Base-by-base conservation (phyloP, 2,797 vertebrate genomes). In the Threskiornis aethiopicus region DNA sequence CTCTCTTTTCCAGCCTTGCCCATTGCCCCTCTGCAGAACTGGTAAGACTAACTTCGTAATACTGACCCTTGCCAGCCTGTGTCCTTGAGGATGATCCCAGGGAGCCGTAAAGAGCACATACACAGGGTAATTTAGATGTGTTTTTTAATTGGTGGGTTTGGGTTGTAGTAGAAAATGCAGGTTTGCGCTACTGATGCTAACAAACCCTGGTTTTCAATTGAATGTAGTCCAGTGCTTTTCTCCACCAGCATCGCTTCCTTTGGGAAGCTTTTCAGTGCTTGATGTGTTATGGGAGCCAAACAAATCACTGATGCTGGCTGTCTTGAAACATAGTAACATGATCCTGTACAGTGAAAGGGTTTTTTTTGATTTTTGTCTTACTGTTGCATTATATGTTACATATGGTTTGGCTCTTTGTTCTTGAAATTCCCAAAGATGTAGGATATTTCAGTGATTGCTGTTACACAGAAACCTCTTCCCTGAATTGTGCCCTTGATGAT, bases 221-320 rank as follows among this genome's bases (percentile, higher is more conserved):
- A 13, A 26, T 2, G 4, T 16, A 35, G 42, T 46, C 37, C 29
- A 25, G 21, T 52, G 42, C 54, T 78, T 62, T 81, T 57, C 29
- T 64, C 21, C 13, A 37, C 29, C 65, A 57, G 39, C 61, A 35
- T 37, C 44, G 8, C 5, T 4, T 39, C 28, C 29, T 61, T 37
- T 46, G 49, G 37, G 44, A 62, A 67, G 22, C 18, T 62, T 75
- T 64, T 62, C 72, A 61, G 42, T 52, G 54, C 54, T 55, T 51
- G 21, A 1, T 46, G 15, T 4, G 4, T 69, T 80, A 28, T 10
- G 22, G 46, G 41, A 70, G 24, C 31, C 39, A 65, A 81, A 42
- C 0, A 1, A 41, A 17, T 33, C 4, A 2, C 33, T 66, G 46
- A 21, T 61, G n/a, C 29, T 86, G 29, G 15, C 42, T 35, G 9